Evolutionary conservation across 2,113 vertebrate species (phyloP).

Genomic region (Paralichthys olivaceus): DNA sequence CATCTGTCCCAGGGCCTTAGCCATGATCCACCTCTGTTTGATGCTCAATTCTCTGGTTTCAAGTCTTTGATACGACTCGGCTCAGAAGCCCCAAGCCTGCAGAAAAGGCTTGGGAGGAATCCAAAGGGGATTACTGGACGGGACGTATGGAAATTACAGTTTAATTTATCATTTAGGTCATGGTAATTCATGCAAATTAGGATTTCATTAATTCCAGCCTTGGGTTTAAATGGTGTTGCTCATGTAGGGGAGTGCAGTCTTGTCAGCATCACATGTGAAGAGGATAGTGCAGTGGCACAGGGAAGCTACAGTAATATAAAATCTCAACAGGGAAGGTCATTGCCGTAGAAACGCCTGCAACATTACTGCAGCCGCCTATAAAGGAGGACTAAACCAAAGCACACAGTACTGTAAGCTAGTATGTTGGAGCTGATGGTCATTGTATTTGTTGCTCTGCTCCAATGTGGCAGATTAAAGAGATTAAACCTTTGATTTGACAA

Average conservation of each 20-base stretch:
- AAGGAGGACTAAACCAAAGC: background rate
- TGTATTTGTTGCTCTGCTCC: background rate
- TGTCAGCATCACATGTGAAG: constrained; percentile 22
- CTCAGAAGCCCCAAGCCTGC: constrained; percentile 30
- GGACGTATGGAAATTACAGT: constrained; percentile 75
- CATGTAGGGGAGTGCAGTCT: constrained; percentile 23
- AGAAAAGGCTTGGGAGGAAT: constrained; percentile 53
- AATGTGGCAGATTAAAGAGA: no score
- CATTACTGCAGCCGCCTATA: background rate
- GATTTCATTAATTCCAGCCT: constrained; percentile 65
- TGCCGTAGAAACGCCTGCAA: background rate
- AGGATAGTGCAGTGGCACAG: background rate
- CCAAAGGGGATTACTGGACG: constrained; percentile 62
- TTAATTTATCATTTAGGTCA: constrained; percentile 73
- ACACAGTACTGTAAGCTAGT: background rate
- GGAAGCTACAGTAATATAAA: background rate
- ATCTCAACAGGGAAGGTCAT: constrained; percentile 29
- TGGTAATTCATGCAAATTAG: constrained; percentile 76
- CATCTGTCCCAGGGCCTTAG: constrained; percentile 56
- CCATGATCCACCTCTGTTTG: constrained; percentile 19
- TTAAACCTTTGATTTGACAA: no score
- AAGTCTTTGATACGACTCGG: constrained; percentile 53
- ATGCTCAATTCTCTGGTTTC: constrained; percentile 50
- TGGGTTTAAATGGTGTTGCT: constrained; percentile 48
- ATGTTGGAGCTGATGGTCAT: background rate